Conservation (phyloP, 2,113 vertebrate genomes). For the Trichomycterus rosablanca region DNA sequence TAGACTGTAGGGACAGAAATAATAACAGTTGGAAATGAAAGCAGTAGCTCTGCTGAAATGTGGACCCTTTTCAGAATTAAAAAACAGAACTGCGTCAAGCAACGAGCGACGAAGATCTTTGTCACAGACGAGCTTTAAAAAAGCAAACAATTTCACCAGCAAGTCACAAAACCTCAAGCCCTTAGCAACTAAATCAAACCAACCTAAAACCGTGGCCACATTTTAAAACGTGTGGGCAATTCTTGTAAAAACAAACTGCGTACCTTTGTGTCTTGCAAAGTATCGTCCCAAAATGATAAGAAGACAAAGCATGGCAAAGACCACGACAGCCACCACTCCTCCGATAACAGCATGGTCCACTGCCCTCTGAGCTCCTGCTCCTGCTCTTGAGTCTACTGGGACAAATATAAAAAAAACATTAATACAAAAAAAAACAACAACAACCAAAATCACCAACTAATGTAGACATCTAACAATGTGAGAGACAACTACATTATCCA, state of each 20-base stretch:
- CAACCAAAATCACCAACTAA: neutral
- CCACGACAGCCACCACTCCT: constrained; percentile 95
- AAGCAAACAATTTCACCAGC: neutral
- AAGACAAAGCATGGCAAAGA: constrained; percentile 97
- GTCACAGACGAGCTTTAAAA: constrained; percentile 15
- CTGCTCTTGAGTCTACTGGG: constrained; percentile 87
- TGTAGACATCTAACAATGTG: neutral
- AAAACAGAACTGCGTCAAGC: constrained; percentile 22
- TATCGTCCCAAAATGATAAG: constrained; percentile 97
- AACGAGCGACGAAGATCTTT: constrained; percentile 22
- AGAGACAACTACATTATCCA: constrained; percentile 6
- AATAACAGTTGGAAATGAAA: constrained; percentile 50
- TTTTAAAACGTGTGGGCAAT: constrained; percentile 8
- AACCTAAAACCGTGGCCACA: constrained; percentile 30
- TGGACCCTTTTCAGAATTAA: constrained; percentile 33
- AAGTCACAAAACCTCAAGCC: neutral
- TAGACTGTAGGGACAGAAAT: too few species aligned
- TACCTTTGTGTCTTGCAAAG: constrained; percentile 99
- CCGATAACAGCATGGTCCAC: constrained; percentile 97
- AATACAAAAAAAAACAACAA: neutral
- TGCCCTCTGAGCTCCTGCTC: constrained; percentile 82
- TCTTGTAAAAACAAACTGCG: constrained; percentile 32
- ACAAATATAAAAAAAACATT: constrained; percentile 3
- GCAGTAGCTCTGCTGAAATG: constrained; percentile 39
- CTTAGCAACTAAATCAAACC: neutral